Evolutionary conservation across 2,888 invertebrate genomes (phyloP), one percentile per base, ranked within the genome.

Genomic region (Prosapia bicincta): DNA sequence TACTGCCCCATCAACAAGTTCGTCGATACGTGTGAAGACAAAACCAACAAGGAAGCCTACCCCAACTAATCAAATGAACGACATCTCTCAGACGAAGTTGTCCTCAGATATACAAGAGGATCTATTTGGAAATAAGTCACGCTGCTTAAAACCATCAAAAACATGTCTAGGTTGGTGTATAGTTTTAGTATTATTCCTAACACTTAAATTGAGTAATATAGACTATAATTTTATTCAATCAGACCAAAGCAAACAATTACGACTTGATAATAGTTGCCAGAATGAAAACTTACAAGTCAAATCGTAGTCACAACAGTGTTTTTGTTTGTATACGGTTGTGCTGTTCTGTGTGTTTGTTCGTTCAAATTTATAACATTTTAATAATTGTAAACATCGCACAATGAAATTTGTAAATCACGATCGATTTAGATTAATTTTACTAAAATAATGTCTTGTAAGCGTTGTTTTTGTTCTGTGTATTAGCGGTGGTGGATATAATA

Each of bases 131-230:
- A 65, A 78, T 75, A 71, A 77, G 24, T 75, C 78, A 43, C 77
- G 77, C 69, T 81, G 81, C 74, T 71, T 72, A 69, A 78, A 78
- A 69, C 78, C 80, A 5, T 76, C 80, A 30, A 74, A 78, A 69
- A 77, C 78, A 65, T 81, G 81, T 77, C 74, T 81, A 81, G 81
- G 81, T 81, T 81, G 79, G 81, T 81, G 79, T 75, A 69, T 78
- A 69, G 69, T 78, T 43, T 72, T 81, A 76, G 38, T 75, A 38
- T 65, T 73, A 76, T 65, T 77, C 26, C 72, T 69, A 69, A 69
- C 69, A 74, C 54, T 54, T 54, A 54, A 54, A 54, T 3, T 54
- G 54, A 54, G 20, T 54, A 20, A 20, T 54, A 20, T 54, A 54
- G 54, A 54, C 54, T 54, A 3, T 54, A n/a, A 54, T 54, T 54